phyloP scores from a whole-genome alignment of 2,888 invertebrate species.

The Polydrusus cervinus region DNA sequence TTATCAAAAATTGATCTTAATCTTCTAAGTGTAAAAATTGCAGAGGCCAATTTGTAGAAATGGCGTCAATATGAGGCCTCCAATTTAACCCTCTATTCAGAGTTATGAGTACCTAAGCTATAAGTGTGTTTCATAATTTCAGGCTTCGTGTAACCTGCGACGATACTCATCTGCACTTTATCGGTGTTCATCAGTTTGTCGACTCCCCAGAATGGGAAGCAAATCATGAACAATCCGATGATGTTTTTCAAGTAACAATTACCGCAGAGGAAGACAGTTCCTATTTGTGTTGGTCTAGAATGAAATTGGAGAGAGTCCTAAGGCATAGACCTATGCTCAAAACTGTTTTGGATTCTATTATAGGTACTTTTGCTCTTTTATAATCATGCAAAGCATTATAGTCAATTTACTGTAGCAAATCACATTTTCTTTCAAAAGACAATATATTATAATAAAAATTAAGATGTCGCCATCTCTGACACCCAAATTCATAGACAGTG shows the following conservation, averaged over 20 bases:
- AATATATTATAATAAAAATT: too few relatives aligned
- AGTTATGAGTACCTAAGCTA: too few relatives aligned
- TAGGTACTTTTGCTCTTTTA: conserved; percentile 73
- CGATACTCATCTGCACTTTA: conserved; percentile 86
- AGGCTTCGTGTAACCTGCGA: conserved; percentile 89
- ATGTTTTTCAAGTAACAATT: conserved; percentile 83
- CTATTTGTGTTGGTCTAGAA: conserved; percentile 86
- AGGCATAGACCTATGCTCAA: conserved; percentile 83
- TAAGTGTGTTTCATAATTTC: conserved; percentile 54
- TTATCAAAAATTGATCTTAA: too few relatives aligned
- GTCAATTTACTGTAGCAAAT: too few relatives aligned
- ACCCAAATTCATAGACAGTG: too few relatives aligned
- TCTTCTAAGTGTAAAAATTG: too few relatives aligned
- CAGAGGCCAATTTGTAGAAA: too few relatives aligned
- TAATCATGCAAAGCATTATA: too few relatives aligned
- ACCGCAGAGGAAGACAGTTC: conserved; percentile 85
- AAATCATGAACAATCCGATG: conserved; percentile 83
- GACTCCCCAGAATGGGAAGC: conserved; percentile 95
- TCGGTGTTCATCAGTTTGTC: conserved; percentile 87
- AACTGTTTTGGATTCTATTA: conserved; percentile 84
- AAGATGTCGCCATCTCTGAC: too few relatives aligned
- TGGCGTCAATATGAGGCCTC: too few relatives aligned
- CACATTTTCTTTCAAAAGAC: too few relatives aligned
- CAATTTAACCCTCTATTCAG: too few relatives aligned
- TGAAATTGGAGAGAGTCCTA: conserved; percentile 83